Evolutionary conservation across 2,113 vertebrate species (phyloP), one percentile per base, ranked within the genome.

Genomic region (Ivindomyrus marchei): DNA sequence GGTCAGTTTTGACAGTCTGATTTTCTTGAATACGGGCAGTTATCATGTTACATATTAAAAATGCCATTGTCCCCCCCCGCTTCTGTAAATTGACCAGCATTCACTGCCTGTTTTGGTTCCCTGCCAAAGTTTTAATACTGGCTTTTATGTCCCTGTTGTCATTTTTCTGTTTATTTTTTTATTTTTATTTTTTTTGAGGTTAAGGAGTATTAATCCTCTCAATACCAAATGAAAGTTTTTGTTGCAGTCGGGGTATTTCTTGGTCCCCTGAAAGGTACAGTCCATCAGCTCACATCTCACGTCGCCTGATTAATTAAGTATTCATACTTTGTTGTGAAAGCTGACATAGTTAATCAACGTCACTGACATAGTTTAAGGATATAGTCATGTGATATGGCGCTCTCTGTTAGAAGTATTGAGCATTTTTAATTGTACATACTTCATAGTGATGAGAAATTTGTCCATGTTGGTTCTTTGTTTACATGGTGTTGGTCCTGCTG

Each of bases 141-240:
- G 91, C 89, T 91, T 47, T 46, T 53, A 74, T 49, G 89, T 74
- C 46, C 53, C 19, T 52, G 62, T 52, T 88, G 91, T 91, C 90
- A 92, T 92, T 91, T 92, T 91, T 94, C 90, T 84, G 93, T 90
- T 94, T 80, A 92, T 94, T 92, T 91, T 88, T 96, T 94, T 95
- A 93, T 95, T 95, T 96, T 50, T 15, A 50, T 50, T 50, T 50
- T 50, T 93, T 95, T 58, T 77, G 94, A 93, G 92, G 93, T 89
- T 90, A 95, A 94, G 94, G 95, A 95, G 94, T 95, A 93, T 92
- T 94, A 95, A 95, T 93, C 94, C 94, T 95, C 95, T 94, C 94
- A 94, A 95, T 94, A 94, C 91, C 52, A 58, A 87, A 66, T 21
- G 74, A 19, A 77, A 52, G 39, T 49, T 39, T 88, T 42, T 27